Evolutionary conservation across 37 sponge, comb jelly and placozoan species (phyloP).

Genomic region (Theonella swinhoei): DNA sequence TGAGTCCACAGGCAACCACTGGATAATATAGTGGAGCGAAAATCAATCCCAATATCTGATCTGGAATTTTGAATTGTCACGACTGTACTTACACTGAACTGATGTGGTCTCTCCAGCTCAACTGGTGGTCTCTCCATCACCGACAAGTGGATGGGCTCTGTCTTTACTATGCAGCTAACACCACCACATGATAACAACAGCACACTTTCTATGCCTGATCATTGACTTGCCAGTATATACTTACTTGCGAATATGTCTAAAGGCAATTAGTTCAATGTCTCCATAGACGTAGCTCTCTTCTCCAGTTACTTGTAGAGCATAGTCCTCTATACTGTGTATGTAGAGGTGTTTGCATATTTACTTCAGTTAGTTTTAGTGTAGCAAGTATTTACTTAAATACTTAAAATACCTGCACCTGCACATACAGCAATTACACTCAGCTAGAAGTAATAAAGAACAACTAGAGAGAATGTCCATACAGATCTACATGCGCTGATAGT

Average conservation of each 20-base stretch:
- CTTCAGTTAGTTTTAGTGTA: not conserved
- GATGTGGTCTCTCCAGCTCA: not conserved
- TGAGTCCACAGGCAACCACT: constrained; percentile 46
- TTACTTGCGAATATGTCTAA: constrained; percentile 54
- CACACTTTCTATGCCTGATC: not conserved
- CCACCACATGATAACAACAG: not conserved
- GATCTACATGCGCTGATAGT: no score
- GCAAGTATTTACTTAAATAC: not conserved
- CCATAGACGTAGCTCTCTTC: constrained; percentile 61
- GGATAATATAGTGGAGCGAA: not conserved
- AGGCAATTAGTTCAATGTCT: constrained; percentile 32
- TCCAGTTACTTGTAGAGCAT: constrained; percentile 48
- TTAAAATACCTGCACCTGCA: no score
- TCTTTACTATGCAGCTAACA: constrained; percentile 30
- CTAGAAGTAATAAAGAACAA: no score
- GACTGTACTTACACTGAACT: constrained; percentile 29
- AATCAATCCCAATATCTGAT: no score
- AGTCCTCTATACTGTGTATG: constrained; percentile 36
- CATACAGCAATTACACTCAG: no score
- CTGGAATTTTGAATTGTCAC: no score
- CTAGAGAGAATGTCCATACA: no score
- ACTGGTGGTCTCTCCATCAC: constrained; percentile 24
- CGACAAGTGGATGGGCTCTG: constrained; percentile 44
- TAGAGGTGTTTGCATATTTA: no score
- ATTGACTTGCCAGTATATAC: no score